phyloP scores from a whole-genome alignment of 1,140 invertebrate species.

The Pogonomyrmex californicus region DNA sequence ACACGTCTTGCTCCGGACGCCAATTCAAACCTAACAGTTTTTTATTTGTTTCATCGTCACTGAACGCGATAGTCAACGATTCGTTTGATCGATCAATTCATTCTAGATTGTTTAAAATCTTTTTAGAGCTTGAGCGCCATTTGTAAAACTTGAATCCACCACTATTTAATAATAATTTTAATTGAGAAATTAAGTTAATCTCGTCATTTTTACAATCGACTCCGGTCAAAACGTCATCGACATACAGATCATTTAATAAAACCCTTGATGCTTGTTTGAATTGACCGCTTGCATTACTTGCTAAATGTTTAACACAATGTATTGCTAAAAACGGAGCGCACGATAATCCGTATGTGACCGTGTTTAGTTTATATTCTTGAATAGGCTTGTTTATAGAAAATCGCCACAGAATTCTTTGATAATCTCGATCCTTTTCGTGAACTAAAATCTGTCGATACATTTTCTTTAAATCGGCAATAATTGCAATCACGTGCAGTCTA shows the following conservation, averaged over 20 bases:
- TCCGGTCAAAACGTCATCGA: not conserved
- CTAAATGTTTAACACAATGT: slow-evolving; percentile 22
- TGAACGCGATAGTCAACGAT: not conserved
- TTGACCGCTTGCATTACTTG: no score
- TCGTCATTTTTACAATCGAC: not conserved
- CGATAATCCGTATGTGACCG: slow-evolving; percentile 82
- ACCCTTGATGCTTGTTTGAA: no score
- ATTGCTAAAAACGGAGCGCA: slow-evolving; percentile 75
- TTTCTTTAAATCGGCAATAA: slow-evolving; percentile 34
- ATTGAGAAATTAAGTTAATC: not conserved
- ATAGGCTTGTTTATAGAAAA: slow-evolving; percentile 45
- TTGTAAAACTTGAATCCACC: not conserved
- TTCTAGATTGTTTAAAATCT: not conserved
- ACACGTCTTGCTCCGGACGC: not conserved
- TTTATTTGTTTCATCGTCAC: no score
- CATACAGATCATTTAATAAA: not conserved
- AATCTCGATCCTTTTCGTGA: not conserved
- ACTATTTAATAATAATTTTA: not conserved
- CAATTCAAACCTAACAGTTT: not conserved
- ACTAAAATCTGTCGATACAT: slow-evolving; percentile 34
- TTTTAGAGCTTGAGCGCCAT: not conserved
- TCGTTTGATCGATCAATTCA: no score
- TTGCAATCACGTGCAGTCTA: not conserved
- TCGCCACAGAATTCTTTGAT: slow-evolving; percentile 10
- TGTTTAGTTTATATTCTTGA: slow-evolving; percentile 75